Percentiles rank a stretch among this genome's conserved stretches.
phyloP scores from a whole-genome alignment of 2,797 vertebrate genomes.

The Synanceia verrucosa region DNA sequence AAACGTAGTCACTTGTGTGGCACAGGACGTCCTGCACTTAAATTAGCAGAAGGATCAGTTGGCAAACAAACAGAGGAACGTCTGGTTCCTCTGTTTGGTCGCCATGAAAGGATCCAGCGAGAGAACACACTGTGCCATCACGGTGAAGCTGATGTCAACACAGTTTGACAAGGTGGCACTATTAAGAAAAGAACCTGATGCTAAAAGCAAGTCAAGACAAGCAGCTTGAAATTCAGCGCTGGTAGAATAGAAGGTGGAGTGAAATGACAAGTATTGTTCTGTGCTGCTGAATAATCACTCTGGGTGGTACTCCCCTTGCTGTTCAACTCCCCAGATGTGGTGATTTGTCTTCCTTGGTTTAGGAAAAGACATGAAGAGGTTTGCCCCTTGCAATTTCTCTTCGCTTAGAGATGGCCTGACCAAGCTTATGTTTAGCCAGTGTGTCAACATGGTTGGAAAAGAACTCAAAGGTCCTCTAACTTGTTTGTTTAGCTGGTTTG shows the following conservation, averaged over 20 bases:
- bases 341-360: neutral
- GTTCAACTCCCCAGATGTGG: neutral
- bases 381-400: neutral
- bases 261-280: slow-evolving; percentile 22
- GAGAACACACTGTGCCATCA: neutral
- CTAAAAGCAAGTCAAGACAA: neutral
- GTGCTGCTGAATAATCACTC: slow-evolving; percentile 10
- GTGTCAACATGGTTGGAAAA: slow-evolving; percentile 12
- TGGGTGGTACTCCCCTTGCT: slow-evolving; percentile 15
- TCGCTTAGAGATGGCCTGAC: neutral
- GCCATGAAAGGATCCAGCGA: neutral
- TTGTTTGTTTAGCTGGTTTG: slow-evolving; percentile 3
- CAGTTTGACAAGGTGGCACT: neutral
- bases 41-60: too few relatives aligned
- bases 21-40: neutral
- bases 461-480: neutral
- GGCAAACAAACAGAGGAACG: too few relatives aligned
- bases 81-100: neutral
- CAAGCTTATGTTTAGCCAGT: slow-evolving; percentile 30
- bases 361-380: neutral
- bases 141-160: neutral
- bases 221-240: neutral
- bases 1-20: neutral
- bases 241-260: slow-evolving; percentile 12
- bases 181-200: neutral